phyloP scores from a whole-genome alignment of 1,140 invertebrate genomes.

The Pseudomyrmex gracilis region DNA sequence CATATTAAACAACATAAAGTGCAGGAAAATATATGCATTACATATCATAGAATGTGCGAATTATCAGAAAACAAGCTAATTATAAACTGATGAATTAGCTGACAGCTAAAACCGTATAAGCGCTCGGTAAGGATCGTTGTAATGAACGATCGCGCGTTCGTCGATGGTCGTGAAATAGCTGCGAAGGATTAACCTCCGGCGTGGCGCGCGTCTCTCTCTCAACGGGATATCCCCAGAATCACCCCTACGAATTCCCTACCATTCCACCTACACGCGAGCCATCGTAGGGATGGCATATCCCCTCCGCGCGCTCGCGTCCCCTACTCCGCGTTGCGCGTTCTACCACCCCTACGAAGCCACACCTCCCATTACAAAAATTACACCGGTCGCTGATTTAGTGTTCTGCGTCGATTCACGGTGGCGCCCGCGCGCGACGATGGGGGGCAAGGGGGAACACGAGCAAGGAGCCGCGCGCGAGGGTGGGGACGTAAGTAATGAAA shows the following conservation, averaged over 20 bases:
- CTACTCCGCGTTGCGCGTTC: conserved; percentile 63
- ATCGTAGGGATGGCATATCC: conserved; percentile 69
- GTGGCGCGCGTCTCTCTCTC: conserved; percentile 67
- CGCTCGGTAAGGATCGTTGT: neutral
- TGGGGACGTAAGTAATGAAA: conserved; percentile 85
- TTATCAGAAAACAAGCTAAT: conserved; percentile 3
- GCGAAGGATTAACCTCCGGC: conserved; percentile 71
- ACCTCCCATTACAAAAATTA: conserved; percentile 87
- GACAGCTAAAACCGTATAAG: neutral
- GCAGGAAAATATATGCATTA: neutral
- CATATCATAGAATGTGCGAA: neutral
- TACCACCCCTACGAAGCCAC: conserved; percentile 81
- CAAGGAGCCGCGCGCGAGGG: conserved; percentile 63
- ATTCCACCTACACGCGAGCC: conserved; percentile 54
- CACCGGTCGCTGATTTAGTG: conserved; percentile 85
- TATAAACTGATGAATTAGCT: conserved; percentile 18
- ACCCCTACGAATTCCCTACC: conserved; percentile 69
- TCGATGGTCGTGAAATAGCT: conserved; percentile 65
- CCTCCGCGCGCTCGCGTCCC: conserved; percentile 41
- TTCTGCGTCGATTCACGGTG: conserved; percentile 80
- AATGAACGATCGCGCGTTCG: conserved; percentile 34
- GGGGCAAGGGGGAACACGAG: neutral
- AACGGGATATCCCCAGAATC: conserved; percentile 67
- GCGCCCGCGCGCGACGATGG: conserved; percentile 62
- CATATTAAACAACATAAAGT: neutral